phyloP scores from a whole-genome alignment of 2,888 invertebrate species.

The Aphidius colemani region DNA sequence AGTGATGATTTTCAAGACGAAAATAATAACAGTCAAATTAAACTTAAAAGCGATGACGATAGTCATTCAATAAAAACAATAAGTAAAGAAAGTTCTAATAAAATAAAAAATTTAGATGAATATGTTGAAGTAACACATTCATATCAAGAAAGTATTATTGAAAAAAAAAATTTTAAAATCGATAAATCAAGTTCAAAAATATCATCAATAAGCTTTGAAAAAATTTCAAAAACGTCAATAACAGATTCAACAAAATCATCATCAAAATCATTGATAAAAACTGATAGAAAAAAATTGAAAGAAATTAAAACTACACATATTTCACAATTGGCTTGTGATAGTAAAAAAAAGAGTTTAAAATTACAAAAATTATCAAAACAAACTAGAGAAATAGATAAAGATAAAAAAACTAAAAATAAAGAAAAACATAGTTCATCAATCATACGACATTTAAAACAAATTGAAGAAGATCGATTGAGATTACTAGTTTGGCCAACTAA shows the following conservation, averaged over 20 bases:
- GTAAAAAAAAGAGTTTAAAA: no score
- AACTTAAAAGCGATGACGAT: no score
- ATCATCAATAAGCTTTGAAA: neutral
- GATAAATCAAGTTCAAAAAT: neutral
- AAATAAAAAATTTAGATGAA: neutral
- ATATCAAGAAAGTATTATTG: neutral
- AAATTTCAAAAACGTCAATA: neutral
- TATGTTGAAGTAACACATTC: no score
- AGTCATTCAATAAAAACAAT: no score
- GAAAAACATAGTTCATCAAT: constrained; percentile 11
- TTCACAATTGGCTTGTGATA: no score
- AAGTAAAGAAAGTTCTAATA: neutral
- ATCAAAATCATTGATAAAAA: no score
- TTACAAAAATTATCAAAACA: neutral
- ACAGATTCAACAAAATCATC: no score
- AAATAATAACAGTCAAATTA: no score
- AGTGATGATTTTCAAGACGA: neutral
- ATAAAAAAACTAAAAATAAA: constrained; percentile 10
- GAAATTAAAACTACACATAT: no score
- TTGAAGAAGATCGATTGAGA: constrained; percentile 32
- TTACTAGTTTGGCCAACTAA: constrained; percentile 22
- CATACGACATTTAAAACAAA: constrained; percentile 26
- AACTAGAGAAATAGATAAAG: neutral
- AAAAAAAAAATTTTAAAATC: neutral
- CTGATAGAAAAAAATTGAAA: no score